Evolutionary conservation across 2,888 invertebrate species (phyloP), one percentile per base, ranked within the genome.

Genomic region (Morpho helenor): DNA sequence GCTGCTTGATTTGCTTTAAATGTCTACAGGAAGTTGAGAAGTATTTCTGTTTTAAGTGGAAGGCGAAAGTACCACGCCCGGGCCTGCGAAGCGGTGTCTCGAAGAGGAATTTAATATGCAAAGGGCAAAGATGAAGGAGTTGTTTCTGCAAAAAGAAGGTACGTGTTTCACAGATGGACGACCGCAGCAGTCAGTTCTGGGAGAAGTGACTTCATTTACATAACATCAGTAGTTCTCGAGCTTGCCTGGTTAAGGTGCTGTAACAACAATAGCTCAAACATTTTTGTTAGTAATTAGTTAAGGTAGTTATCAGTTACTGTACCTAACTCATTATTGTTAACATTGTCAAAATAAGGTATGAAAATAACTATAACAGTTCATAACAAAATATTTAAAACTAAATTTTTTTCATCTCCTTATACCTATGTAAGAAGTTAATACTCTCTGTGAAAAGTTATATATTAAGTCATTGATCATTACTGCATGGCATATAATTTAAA

Each of bases 111-210:
- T 97, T 90, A 96, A 98, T 78, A 88, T 93, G 62, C 98, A 98
- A 82, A 92, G 98, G 71, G 98, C 97, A 45, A 96, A 96, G 92
- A 94, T 98, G 93, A 98, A 96, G 91, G 97, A 97, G 73, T 87
- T 98, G 60, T 98, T 95, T 88, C 92, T 98, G 73, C 97, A 97
- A 82, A 98, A 98, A 92, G 98, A 98, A 95, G 95, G 96, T 96
- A 91, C 76, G 84, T 82, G 75, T 51, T 40, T 39, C 49, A 42
- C 50, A 47, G 59, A 50, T 56, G 56, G 40, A 47, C 7, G 7
- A 3, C 4, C 39, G 8, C 7, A 23, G 51, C 40, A 16, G 31
- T 46, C 10, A 41, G 40, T 16, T 41, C 9, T 50, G 6, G 10
- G 49, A 31, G 31, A 5, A 31, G 31, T 49, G 16, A 16, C 7